Conservation (phyloP, 2,888 invertebrate species). For the Drosophila picticornis region DNA sequence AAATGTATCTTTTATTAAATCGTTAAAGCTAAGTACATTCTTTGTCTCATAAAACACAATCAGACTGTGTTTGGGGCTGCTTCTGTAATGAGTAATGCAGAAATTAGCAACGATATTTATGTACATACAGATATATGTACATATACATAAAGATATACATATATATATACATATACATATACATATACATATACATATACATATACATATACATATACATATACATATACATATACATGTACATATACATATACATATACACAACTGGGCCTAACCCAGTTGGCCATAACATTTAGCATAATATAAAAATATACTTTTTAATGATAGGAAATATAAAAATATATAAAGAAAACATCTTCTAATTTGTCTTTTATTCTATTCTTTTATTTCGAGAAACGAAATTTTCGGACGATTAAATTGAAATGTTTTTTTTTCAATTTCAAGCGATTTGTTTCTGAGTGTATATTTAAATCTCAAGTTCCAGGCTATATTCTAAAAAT, state of each 20-base stretch:
- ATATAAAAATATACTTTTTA: too few relatives aligned
- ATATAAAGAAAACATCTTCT: too few relatives aligned
- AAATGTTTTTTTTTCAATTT: not conserved
- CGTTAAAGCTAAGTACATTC: slow-evolving; percentile 54
- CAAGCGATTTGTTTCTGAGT: not conserved
- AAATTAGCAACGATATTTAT: slow-evolving; percentile 34
- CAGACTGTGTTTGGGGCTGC: slow-evolving; percentile 33
- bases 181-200: not conserved
- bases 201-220: not conserved
- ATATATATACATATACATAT: not conserved
- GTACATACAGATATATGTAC: not conserved
- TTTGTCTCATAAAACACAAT: slow-evolving; percentile 39
- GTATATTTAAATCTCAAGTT: not conserved
- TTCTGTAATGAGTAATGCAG: slow-evolving; percentile 27
- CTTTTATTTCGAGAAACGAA: too few relatives aligned
- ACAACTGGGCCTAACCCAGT: too few relatives aligned
- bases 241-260: not conserved
- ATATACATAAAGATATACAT: not conserved
- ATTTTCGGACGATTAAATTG: too few relatives aligned
- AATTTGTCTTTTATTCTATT: too few relatives aligned
- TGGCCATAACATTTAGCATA: too few relatives aligned
- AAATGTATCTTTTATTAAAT: slow-evolving; percentile 56
- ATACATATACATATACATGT: not conserved
- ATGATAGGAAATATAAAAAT: not conserved
- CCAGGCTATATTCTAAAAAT: not conserved